Evolutionary conservation across 2,888 invertebrate genomes (phyloP).

Genomic region (Lamellibrachia columna): DNA sequence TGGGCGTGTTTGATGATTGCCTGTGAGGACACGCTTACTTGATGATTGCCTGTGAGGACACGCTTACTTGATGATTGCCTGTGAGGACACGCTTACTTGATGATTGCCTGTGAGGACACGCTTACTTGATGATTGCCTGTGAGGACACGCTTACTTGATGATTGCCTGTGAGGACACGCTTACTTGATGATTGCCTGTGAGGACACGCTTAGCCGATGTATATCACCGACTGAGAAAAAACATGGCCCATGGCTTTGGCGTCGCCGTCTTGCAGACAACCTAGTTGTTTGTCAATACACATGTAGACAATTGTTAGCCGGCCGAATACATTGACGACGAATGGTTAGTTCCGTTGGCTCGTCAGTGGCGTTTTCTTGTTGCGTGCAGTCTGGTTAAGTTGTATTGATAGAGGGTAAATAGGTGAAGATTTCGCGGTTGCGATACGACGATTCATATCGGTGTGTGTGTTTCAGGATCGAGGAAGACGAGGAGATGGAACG

Average conservation of each 20-base stretch:
- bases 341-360: neutral
- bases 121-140: neutral
- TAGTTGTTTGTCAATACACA: neutral
- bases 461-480: constrained; percentile 39
- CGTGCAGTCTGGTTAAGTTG: neutral
- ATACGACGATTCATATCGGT: neutral
- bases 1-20: neutral
- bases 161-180: neutral
- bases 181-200: neutral
- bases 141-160: neutral
- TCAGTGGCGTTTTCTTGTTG: neutral
- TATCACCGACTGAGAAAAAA: neutral
- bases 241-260: neutral
- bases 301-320: neutral
- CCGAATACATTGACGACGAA: neutral
- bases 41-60: too few species aligned
- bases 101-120: neutral
- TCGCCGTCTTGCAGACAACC: neutral
- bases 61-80: too few species aligned
- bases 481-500: constrained; percentile 44
- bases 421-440: neutral
- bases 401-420: neutral
- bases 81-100: too few species aligned
- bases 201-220: neutral
- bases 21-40: neutral